Percentiles rank a stretch among this genome's conserved stretches.
Conservation (phyloP, 2,888 invertebrate genomes). For the Drosophila niveifrons region DNA sequence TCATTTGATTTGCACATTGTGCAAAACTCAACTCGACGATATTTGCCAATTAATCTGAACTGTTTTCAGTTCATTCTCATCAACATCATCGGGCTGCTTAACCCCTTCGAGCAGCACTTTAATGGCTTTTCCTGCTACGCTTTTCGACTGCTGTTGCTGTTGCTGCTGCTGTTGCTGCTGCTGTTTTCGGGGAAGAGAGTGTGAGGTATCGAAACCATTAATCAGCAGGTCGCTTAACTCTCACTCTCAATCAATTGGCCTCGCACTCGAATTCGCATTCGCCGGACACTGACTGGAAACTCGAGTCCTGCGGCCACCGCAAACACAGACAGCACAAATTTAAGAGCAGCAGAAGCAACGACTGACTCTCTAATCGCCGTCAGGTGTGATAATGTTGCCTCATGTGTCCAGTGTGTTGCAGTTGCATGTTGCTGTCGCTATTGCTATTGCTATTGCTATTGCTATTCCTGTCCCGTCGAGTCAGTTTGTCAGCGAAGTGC, state of each 20-base stretch:
- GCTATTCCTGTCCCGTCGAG: conserved; percentile 14
- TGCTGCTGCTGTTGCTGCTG: background rate
- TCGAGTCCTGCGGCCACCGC: conserved; percentile 7
- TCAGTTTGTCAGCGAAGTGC: conserved; percentile 62
- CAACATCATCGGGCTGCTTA: background rate
- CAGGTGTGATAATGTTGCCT: conserved; percentile 72
- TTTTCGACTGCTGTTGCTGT: background rate
- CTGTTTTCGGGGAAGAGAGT: background rate
- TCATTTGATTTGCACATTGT: background rate
- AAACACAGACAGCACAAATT: conserved; percentile 44
- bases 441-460: conserved; percentile 2
- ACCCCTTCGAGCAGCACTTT: conserved; percentile 11
- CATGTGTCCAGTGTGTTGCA: conserved; percentile 9
- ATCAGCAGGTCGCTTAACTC: conserved; percentile 50
- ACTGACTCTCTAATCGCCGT: conserved; percentile 54
- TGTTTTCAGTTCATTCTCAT: conserved; percentile 13
- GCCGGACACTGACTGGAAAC: background rate
- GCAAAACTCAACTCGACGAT: background rate
- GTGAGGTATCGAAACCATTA: conserved; percentile 37
- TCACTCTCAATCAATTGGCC: conserved; percentile 55
- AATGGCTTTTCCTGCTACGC: conserved; percentile 8
- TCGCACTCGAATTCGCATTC: background rate
- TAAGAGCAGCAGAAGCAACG: conserved; percentile 31
- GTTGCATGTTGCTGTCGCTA: background rate
- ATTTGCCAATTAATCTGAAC: conserved; percentile 11